Conservation (phyloP, 1,140 invertebrate species). For the Schmidtea mediterranea region DNA sequence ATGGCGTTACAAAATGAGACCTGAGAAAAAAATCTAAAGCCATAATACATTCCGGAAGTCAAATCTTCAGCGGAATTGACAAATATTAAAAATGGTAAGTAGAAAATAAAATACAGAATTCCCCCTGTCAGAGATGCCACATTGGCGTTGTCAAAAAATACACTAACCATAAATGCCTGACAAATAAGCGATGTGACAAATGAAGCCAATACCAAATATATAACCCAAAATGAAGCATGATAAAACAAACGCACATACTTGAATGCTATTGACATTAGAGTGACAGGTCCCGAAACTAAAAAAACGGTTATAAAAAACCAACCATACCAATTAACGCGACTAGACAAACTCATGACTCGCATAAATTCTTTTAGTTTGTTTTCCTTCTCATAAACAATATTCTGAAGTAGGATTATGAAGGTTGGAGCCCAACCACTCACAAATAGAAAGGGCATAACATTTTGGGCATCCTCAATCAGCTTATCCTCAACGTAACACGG, state of each 20-base stretch:
- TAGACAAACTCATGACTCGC: slow-evolving; percentile 36
- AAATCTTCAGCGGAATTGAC: background rate
- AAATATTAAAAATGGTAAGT: slow-evolving; percentile 34
- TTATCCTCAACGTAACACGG: slow-evolving; percentile 42
- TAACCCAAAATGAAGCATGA: slow-evolving; percentile 26
- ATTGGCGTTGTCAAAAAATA: slow-evolving; percentile 38
- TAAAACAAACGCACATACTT: slow-evolving; percentile 31
- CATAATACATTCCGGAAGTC: no score
- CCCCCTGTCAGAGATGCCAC: slow-evolving; percentile 34
- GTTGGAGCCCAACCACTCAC: slow-evolving; percentile 39
- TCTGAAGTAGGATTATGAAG: slow-evolving; percentile 46
- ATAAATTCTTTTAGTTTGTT: slow-evolving; percentile 29
- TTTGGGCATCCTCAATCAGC: slow-evolving; percentile 35
- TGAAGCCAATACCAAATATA: slow-evolving; percentile 31
- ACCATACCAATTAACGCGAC: slow-evolving; percentile 33
- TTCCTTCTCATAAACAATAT: slow-evolving; percentile 35
- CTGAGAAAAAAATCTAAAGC: no score
- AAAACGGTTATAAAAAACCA: slow-evolving; percentile 36
- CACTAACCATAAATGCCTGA: slow-evolving; percentile 32
- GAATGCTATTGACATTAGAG: slow-evolving; percentile 29
- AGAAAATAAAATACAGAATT: slow-evolving; percentile 42
- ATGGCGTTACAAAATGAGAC: no score
- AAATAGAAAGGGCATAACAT: slow-evolving; percentile 43
- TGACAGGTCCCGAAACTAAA: slow-evolving; percentile 29
- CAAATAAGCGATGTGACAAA: slow-evolving; percentile 32